Conservation (phyloP, 2,113 vertebrate species). For the Nibea albiflora region DNA sequence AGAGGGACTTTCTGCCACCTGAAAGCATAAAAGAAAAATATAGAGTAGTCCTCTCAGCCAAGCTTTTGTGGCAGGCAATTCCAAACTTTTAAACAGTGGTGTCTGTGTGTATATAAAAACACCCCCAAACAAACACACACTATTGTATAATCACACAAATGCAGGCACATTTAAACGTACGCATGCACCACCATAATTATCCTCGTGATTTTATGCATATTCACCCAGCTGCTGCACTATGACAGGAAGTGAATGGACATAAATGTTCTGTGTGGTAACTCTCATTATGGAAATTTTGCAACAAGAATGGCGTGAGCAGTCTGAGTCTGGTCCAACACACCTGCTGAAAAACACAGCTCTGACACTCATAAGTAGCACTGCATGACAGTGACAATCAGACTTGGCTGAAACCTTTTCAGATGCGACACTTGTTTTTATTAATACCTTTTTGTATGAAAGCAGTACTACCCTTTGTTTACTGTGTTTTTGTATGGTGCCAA, state of each 20-base stretch:
- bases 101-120: neutral
- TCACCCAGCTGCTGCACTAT: neutral
- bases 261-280: constrained; percentile 24
- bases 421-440: neutral
- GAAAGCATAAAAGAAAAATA: neutral
- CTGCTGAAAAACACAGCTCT: neutral
- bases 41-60: neutral
- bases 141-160: neutral
- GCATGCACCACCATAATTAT: neutral
- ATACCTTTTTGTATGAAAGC: neutral
- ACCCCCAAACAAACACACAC: constrained; percentile 4
- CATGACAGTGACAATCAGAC: neutral
- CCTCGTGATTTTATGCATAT: neutral
- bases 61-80: too few species aligned
- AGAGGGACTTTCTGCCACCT: too few species aligned
- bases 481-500: neutral
- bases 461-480: neutral
- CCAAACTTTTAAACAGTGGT: too few species aligned
- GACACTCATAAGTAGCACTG: neutral
- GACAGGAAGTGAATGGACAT: constrained; percentile 15
- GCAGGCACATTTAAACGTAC: neutral
- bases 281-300: neutral
- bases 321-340: neutral
- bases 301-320: neutral
- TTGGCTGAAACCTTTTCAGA: neutral